Conservation (phyloP, 2,797 vertebrate species). For the Pagetopsis macropterus region DNA sequence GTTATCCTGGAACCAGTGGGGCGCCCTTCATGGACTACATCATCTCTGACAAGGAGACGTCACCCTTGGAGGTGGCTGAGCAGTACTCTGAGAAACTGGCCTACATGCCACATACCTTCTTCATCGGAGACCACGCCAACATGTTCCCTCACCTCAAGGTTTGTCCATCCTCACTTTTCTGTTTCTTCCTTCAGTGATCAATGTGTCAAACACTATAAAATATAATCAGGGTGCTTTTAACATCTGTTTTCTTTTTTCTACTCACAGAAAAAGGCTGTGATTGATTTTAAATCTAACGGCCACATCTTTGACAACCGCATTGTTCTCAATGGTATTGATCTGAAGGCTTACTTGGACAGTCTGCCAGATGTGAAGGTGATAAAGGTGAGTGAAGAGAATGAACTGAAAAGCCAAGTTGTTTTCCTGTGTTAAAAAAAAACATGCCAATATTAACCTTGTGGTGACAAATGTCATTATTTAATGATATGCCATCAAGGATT, state of each 20-base stretch:
- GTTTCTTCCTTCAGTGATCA: not conserved
- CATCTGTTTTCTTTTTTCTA: not conserved
- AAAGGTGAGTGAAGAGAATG: conserved; percentile 84
- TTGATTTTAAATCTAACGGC: conserved; percentile 99
- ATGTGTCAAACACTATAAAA: not conserved
- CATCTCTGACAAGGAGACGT: conserved; percentile 95
- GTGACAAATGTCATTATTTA: not conserved
- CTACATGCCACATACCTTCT: conserved; percentile 98
- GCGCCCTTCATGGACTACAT: conserved; percentile 99
- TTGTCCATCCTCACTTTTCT: conserved; percentile 33
- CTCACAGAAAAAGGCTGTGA: conserved; percentile 97
- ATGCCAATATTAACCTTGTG: not conserved
- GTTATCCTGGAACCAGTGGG: conserved; percentile 98
- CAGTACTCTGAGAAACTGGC: conserved; percentile 99
- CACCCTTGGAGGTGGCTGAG: conserved; percentile 93
- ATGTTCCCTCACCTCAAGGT: conserved; percentile 99
- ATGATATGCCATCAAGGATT: not conserved
- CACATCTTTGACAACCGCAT: conserved; percentile 99
- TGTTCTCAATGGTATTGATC: conserved; percentile 96
- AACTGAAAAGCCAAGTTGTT: not conserved
- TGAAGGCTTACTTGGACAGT: conserved; percentile 98
- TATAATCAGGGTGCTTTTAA: not conserved
- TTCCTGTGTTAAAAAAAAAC: not conserved
- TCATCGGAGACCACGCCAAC: conserved; percentile 98
- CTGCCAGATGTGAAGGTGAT: conserved; percentile 98